Conservation (phyloP, 2,888 invertebrate genomes). For the Oscheius sp. region DNA sequence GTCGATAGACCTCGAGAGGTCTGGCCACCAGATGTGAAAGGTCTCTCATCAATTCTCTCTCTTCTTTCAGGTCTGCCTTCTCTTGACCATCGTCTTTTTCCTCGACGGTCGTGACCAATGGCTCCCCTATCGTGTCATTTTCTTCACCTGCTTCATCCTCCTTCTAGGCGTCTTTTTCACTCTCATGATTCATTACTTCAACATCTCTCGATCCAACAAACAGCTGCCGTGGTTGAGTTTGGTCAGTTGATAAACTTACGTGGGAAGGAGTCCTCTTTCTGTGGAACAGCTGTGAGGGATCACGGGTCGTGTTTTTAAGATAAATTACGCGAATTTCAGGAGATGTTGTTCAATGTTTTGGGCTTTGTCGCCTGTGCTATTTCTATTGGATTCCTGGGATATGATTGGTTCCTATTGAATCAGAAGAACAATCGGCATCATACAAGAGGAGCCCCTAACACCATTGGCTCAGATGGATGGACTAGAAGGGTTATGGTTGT, state of each 20-base stretch:
- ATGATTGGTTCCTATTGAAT: conserved; percentile 8
- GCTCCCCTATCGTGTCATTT: conserved; percentile 20
- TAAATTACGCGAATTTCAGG: conserved; percentile 14
- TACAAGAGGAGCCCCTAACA: conserved; percentile 28
- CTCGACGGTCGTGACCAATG: conserved; percentile 30
- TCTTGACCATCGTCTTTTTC: conserved; percentile 26
- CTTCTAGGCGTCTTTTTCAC: conserved; percentile 6
- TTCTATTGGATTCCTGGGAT: background rate
- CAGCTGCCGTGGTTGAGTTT: conserved; percentile 21
- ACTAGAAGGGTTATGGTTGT: conserved; percentile 41
- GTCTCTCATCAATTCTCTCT: background rate
- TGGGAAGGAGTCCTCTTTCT: background rate
- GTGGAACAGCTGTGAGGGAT: background rate
- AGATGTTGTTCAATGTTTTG: conserved; percentile 14
- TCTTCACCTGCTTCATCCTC: conserved; percentile 10
- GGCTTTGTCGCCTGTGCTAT: background rate
- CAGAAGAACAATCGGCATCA: conserved; percentile 28
- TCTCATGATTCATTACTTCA: conserved; percentile 26
- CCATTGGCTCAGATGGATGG: conserved; percentile 46
- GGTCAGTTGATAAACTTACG: conserved; percentile 11
- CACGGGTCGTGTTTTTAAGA: background rate
- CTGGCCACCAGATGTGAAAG: background rate
- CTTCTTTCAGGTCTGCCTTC: conserved; percentile 20
- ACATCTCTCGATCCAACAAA: conserved; percentile 22
- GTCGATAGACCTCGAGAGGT: background rate